Evolutionary conservation across 2,888 invertebrate species (phyloP).

Genomic region (Siphonodentalium dalli): DNA sequence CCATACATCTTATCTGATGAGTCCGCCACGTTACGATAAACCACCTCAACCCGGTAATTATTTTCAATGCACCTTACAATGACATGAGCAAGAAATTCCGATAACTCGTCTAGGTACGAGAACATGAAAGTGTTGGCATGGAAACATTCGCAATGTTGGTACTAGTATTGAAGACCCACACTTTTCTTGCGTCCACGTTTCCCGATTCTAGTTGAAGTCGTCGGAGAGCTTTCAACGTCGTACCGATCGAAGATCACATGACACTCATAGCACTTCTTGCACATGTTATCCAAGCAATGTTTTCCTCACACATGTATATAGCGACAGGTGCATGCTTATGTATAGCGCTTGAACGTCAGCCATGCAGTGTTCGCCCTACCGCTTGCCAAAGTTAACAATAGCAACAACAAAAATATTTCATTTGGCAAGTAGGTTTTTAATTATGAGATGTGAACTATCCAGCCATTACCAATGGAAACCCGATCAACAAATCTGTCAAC

Average conservation of each 20-base stretch:
- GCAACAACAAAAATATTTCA: too few relatives aligned
- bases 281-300: background rate
- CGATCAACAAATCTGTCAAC: too few relatives aligned
- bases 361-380: too few relatives aligned
- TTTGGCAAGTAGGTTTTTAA: too few relatives aligned
- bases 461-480: too few relatives aligned
- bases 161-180: constrained; percentile 2
- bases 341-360: constrained; percentile 4
- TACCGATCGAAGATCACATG: constrained; percentile 13
- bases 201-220: background rate
- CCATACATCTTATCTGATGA: background rate
- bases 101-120: constrained; percentile 5
- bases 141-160: constrained; percentile 3
- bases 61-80: constrained; percentile 2
- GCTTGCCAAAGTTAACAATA: too few relatives aligned
- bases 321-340: background rate
- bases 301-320: background rate
- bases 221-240: constrained; percentile 9
- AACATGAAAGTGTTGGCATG: constrained; percentile 3
- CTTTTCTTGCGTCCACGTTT: background rate
- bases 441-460: too few relatives aligned
- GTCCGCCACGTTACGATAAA: too few relatives aligned
- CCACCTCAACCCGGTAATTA: too few relatives aligned
- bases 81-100: background rate
- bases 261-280: background rate